Evolutionary conservation across 2,113 vertebrate species (phyloP).

Genomic region (Heterocephalus glaber): DNA sequence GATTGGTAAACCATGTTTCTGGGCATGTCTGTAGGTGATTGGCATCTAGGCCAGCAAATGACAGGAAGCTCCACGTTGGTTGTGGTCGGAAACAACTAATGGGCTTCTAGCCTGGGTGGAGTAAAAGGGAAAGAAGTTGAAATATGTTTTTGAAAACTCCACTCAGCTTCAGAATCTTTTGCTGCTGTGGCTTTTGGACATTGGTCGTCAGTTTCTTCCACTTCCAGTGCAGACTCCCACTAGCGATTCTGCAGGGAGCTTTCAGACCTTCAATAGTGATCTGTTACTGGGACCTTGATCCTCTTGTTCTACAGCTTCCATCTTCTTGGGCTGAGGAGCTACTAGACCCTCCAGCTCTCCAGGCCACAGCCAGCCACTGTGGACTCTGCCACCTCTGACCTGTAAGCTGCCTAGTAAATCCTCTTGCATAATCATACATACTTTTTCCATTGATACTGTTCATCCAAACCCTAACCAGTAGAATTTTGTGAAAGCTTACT

Average conservation of each 20-base stretch:
- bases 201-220: not conserved
- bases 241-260: not conserved
- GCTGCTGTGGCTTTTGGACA: not conserved
- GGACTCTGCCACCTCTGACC: not conserved
- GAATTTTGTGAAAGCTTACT: not conserved
- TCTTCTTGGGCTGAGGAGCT: not conserved
- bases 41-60: not conserved
- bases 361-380: not conserved
- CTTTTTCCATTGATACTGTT: not conserved
- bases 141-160: not conserved
- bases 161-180: not conserved
- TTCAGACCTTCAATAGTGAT: not conserved
- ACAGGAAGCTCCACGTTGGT: not conserved
- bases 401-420: not conserved
- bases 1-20: not conserved
- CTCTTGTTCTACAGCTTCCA: not conserved
- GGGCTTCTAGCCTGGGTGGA: not conserved
- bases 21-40: not conserved
- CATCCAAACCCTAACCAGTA: not conserved
- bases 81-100: not conserved
- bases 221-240: not conserved
- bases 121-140: not conserved
- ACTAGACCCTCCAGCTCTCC: not conserved
- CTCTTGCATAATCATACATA: not conserved
- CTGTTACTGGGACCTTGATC: not conserved